phyloP scores from a whole-genome alignment of 2,888 invertebrate genomes.

The Brachyptera risi region DNA sequence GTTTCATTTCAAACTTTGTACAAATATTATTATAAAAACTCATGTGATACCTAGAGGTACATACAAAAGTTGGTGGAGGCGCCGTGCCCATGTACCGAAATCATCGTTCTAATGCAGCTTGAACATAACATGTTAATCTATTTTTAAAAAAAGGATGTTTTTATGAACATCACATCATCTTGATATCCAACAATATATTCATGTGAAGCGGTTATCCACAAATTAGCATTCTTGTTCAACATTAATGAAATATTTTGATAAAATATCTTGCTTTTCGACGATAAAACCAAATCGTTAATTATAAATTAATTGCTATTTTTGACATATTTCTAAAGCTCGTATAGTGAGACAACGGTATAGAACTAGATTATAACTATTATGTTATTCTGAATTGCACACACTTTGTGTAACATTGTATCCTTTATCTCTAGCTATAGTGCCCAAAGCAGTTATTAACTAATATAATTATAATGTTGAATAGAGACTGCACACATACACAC shows the following conservation, averaged over 20 bases:
- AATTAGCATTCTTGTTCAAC: background rate
- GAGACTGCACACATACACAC: slow-evolving; percentile 3
- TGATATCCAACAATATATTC: too few relatives aligned
- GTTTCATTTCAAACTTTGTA: too few relatives aligned
- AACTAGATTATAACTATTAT: too few relatives aligned
- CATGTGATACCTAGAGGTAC: too few relatives aligned
- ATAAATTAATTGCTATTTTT: slow-evolving; percentile 16
- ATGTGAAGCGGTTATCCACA: too few relatives aligned
- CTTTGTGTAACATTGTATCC: slow-evolving; percentile 14
- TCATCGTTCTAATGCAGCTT: too few relatives aligned
- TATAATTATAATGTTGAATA: slow-evolving; percentile 21
- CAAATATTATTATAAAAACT: too few relatives aligned
- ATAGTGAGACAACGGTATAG: background rate
- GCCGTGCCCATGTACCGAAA: too few relatives aligned
- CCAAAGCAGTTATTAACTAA: slow-evolving; percentile 13
- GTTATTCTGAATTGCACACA: slow-evolving; percentile 12
- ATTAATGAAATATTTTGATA: slow-evolving; percentile 16
- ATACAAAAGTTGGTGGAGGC: too few relatives aligned
- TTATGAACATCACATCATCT: too few relatives aligned
- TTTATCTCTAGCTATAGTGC: slow-evolving; percentile 5
- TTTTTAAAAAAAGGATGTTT: too few relatives aligned
- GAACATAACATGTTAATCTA: too few relatives aligned
- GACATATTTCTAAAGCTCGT: slow-evolving; percentile 18
- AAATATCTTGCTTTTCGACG: slow-evolving; percentile 14
- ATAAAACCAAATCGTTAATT: slow-evolving; percentile 17